These are phyloP conservation scores for Panulirus ornatus DNA, from an alignment of 1,140 invertebrate genomes.

Conservation along the genomic window DNA sequence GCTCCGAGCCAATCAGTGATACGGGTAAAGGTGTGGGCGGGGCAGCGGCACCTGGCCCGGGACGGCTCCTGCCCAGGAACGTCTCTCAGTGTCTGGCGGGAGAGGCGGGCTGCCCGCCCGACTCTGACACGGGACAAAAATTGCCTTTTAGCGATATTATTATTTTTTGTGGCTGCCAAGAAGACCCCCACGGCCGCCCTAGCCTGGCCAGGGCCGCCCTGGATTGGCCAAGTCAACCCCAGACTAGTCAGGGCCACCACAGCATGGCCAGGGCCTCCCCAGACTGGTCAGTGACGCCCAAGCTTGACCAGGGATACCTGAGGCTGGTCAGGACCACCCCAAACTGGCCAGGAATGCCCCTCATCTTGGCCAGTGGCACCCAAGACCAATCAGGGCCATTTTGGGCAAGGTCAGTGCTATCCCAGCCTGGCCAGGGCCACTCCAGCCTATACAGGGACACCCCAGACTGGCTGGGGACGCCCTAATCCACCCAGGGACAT, in stretches of 20 bases:
- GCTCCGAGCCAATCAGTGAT: not conserved
- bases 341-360: not conserved
- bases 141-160: slow-evolving; percentile 59
- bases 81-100: not conserved
- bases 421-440: not conserved
- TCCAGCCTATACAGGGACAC: too few species aligned
- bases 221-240: too few species aligned
- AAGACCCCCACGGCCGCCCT: slow-evolving; percentile 3
- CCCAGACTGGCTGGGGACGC: too few species aligned
- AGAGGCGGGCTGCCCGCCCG: not conserved
- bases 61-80: slow-evolving; percentile 24
- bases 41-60: not conserved
- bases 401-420: too few species aligned
- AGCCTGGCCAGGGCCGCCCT: not conserved
- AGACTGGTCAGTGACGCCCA: too few species aligned
- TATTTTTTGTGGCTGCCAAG: slow-evolving; percentile 19
- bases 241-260: not conserved
- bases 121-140: slow-evolving; percentile 45
- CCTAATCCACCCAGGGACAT: too few species aligned
- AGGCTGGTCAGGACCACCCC: too few species aligned
- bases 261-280: not conserved
- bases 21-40: not conserved
- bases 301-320: not conserved
- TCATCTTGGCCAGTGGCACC: too few species aligned
- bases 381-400: too few species aligned